Percentiles rank a stretch among this genome's conserved stretches.
phyloP scores from a whole-genome alignment of 2,113 vertebrate species.

The cat (Felis catus) region DNA sequence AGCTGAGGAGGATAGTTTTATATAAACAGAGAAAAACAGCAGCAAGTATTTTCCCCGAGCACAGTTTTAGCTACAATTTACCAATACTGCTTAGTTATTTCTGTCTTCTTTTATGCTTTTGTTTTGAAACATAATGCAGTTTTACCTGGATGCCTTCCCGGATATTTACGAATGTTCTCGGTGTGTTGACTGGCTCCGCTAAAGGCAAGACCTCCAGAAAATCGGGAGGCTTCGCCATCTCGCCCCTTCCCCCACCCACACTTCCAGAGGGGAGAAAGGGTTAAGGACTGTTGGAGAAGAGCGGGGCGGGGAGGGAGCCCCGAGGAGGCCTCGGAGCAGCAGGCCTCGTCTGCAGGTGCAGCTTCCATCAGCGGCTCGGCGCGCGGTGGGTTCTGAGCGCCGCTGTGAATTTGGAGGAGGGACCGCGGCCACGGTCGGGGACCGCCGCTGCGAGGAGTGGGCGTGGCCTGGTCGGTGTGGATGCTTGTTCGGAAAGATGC shows the following conservation, averaged over 20 bases:
- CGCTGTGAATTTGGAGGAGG: constrained; percentile 45
- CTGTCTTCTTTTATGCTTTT: constrained; percentile 65
- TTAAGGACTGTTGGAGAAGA: constrained; percentile 54
- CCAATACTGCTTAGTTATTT: constrained; percentile 54
- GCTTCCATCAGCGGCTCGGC: constrained; percentile 56
- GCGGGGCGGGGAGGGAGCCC: constrained; percentile 16
- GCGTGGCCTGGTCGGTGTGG: constrained; percentile 62
- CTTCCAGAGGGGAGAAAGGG: constrained; percentile 47
- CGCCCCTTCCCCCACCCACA: not conserved
- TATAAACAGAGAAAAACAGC: constrained; percentile 68
- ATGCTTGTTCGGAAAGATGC: constrained; percentile 51
- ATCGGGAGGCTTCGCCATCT: not conserved
- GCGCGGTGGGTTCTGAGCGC: constrained; percentile 38
- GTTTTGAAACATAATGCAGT: constrained; percentile 57
- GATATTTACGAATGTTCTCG: constrained; percentile 11
- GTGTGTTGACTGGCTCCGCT: not conserved
- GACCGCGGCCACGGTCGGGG: constrained; percentile 60
- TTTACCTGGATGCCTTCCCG: constrained; percentile 39
- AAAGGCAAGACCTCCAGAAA: constrained; percentile 44
- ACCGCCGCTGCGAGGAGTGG: constrained; percentile 65
- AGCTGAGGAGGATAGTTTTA: constrained; percentile 58
- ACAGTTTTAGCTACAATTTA: constrained; percentile 64
- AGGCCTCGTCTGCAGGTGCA: constrained; percentile 57
- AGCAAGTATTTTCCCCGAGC: constrained; percentile 61
- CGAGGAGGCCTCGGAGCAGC: constrained; percentile 52